Conservation (phyloP, 23 tunicate genomes). For the Botrylloides violaceus region DNA sequence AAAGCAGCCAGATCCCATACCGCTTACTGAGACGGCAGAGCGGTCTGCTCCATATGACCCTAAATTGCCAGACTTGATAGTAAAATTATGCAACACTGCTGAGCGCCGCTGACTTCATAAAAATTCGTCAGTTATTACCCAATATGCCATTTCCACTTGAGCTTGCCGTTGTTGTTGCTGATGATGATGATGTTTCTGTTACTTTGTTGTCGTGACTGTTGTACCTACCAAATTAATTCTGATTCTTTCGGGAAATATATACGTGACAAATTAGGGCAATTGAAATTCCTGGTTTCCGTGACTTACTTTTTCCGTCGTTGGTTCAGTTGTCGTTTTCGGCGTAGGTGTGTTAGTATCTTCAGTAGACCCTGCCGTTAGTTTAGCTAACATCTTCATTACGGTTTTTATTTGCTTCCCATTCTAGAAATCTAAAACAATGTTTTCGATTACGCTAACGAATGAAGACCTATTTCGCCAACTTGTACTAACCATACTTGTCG, state of each 20-base stretch:
- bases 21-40: conserved; percentile 20
- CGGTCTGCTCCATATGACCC: conserved; percentile 16
- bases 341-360: conserved; percentile 1
- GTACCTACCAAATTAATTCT: no score
- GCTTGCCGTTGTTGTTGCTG: neutral
- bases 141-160: neutral
- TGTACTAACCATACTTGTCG: conserved; percentile 41
- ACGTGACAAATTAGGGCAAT: no score
- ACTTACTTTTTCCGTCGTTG: neutral
- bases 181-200: neutral
- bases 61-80: neutral
- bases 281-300: neutral
- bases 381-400: conserved; percentile 42
- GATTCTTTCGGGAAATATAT: no score
- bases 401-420: conserved; percentile 51
- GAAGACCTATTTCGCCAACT: neutral
- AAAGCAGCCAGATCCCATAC: conserved; percentile 13
- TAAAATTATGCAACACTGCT: no score
- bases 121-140: neutral
- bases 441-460: neutral
- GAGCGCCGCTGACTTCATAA: no score
- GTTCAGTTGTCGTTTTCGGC: neutral
- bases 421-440: conserved; percentile 26
- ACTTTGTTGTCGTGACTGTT: no score
- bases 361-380: conserved; percentile 12